A percentile compares a stretch with the other conserved stretches of the same genome.
Evolutionary conservation across 2,797 vertebrate species (phyloP).

Genomic region (Etheostoma nigrum): DNA sequence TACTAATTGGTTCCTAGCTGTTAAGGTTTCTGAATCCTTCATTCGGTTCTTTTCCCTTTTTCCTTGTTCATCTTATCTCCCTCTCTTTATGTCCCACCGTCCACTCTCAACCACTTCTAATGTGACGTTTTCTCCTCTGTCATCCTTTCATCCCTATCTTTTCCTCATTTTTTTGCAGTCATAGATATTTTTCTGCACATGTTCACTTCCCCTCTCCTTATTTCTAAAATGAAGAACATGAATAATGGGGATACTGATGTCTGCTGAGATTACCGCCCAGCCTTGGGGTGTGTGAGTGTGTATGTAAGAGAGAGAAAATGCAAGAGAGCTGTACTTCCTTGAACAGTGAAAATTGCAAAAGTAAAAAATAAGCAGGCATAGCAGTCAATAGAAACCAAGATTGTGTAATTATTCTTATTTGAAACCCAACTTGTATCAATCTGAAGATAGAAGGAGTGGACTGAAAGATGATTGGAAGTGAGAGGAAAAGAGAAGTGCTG

Average conservation of each 20-base stretch:
- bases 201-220: slow-evolving; percentile 25
- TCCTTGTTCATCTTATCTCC: slow-evolving; percentile 34
- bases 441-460: slow-evolving; percentile 12
- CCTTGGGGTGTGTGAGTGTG: slow-evolving; percentile 25
- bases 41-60: slow-evolving; percentile 31
- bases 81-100: slow-evolving; percentile 24
- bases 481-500: background rate
- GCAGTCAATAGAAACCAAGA: slow-evolving; percentile 33
- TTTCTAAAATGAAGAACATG: slow-evolving; percentile 51
- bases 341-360: slow-evolving; percentile 22
- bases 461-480: background rate
- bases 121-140: slow-evolving; percentile 47
- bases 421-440: slow-evolving; percentile 27
- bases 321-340: slow-evolving; percentile 6
- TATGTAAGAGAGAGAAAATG: background rate
- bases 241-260: slow-evolving; percentile 47
- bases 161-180: slow-evolving; percentile 35
- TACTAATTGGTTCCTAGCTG: slow-evolving; percentile 75
- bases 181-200: slow-evolving; percentile 30
- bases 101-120: slow-evolving; percentile 37
- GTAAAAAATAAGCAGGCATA: slow-evolving; percentile 39
- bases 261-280: slow-evolving; percentile 47
- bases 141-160: slow-evolving; percentile 35
- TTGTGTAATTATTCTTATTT: slow-evolving; percentile 35
- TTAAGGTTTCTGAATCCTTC: slow-evolving; percentile 44